These are phyloP conservation scores for Bombus confusus DNA, from an alignment of 1,140 invertebrate species.

Conservation along the genomic window DNA sequence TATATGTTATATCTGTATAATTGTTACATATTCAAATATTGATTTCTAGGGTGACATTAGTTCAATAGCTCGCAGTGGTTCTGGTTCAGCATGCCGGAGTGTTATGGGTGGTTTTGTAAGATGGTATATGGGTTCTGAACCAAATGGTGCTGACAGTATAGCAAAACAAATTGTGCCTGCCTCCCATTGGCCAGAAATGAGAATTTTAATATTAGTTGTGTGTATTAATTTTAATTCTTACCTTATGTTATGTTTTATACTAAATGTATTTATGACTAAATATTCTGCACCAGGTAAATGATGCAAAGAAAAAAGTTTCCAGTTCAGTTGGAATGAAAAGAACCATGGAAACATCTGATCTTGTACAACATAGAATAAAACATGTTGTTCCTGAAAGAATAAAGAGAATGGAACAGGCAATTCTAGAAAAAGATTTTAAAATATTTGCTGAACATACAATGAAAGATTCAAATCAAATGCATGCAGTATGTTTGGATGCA, in stretches of 20 bases:
- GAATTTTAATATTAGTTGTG: constrained; percentile 94
- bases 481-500: constrained; percentile 96
- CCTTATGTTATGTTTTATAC: constrained; percentile 6
- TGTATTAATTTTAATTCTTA: constrained; percentile 61
- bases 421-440: constrained; percentile 91
- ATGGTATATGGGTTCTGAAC: constrained; percentile 90
- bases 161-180: constrained; percentile 89
- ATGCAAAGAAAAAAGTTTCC: constrained; percentile 91
- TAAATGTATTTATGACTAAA: constrained; percentile 2
- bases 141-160: constrained; percentile 91
- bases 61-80: constrained; percentile 92
- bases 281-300: constrained; percentile 86
- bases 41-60: constrained; percentile 88
- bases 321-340: constrained; percentile 97
- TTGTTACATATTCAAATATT: constrained; percentile 6
- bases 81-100: constrained; percentile 98
- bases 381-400: constrained; percentile 89
- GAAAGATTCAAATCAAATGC: constrained; percentile 99
- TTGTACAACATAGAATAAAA: constrained; percentile 90
- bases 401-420: constrained; percentile 89
- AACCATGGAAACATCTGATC: constrained; percentile 90
- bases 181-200: constrained; percentile 95
- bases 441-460: constrained; percentile 97
- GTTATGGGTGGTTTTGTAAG: constrained; percentile 95
- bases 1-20: background rate